Evolutionary conservation across 2,113 vertebrate genomes (phyloP).

Genomic region (Callipepla californica): DNA sequence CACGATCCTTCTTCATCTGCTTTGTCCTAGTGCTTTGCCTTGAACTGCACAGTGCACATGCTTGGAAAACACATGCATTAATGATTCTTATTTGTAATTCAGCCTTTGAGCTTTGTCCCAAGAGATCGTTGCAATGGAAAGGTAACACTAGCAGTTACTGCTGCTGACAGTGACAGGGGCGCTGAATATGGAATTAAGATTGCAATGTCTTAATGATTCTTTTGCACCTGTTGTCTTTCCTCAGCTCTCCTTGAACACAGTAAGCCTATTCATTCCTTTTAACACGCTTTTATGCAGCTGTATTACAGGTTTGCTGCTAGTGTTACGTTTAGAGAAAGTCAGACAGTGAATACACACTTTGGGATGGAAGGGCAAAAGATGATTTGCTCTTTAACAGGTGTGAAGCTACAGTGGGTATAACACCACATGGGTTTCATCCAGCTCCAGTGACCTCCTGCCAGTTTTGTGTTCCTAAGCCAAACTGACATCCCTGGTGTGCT

Average conservation of each 20-base stretch:
- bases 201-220: neutral
- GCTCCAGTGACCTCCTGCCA: neutral
- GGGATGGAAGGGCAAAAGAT: neutral
- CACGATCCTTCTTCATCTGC: neutral
- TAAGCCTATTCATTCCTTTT: neutral
- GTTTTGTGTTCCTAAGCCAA: neutral
- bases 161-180: neutral
- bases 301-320: neutral
- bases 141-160: neutral
- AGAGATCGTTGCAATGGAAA: neutral
- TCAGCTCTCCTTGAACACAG: neutral
- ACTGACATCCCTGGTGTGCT: neutral
- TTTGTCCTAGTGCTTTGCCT: neutral
- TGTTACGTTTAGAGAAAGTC: neutral
- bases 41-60: neutral
- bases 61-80: neutral
- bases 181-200: neutral
- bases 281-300: neutral
- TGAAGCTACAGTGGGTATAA: neutral
- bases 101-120: neutral
- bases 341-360: neutral
- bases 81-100: neutral
- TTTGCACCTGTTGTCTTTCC: neutral
- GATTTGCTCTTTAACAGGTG: neutral
- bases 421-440: neutral